A percentile compares a stretch with the other conserved stretches of the same genome.
phyloP scores from a whole-genome alignment of 1,140 invertebrate genomes.

The Bombus superbus region DNA sequence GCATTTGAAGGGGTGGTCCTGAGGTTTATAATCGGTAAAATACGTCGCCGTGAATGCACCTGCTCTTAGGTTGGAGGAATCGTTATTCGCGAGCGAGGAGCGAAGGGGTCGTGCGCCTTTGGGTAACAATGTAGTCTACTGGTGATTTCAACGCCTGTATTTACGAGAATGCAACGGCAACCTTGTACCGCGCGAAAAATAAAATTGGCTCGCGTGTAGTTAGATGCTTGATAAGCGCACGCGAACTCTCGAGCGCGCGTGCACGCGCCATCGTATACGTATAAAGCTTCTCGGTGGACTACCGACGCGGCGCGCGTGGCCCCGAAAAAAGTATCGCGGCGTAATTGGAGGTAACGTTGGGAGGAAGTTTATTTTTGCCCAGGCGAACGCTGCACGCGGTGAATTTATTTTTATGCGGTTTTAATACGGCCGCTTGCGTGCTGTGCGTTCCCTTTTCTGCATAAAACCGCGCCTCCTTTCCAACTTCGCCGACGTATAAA shows the following conservation, averaged over 20 bases:
- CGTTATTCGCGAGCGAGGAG: background rate
- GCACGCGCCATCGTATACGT: too few relatives aligned
- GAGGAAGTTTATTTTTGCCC: slow-evolving; percentile 9
- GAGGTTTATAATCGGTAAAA: slow-evolving; percentile 34
- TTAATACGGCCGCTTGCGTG: slow-evolving; percentile 19
- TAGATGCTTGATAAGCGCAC: background rate
- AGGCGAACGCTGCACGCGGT: background rate
- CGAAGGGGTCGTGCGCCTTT: background rate
- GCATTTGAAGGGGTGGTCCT: slow-evolving; percentile 7
- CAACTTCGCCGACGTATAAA: background rate
- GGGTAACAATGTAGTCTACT: slow-evolving; percentile 26
- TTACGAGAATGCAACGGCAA: background rate
- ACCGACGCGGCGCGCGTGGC: background rate
- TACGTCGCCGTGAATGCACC: slow-evolving; percentile 36
- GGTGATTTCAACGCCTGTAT: slow-evolving; percentile 20
- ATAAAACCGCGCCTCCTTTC: slow-evolving; percentile 22
- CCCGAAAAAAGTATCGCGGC: background rate
- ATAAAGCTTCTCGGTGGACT: too few relatives aligned
- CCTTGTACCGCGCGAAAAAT: background rate
- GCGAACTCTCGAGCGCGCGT: background rate
- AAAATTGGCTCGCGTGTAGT: background rate
- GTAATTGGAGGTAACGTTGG: slow-evolving; percentile 13
- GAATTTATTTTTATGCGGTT: slow-evolving; percentile 38
- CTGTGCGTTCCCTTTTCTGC: slow-evolving; percentile 3
- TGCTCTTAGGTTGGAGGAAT: background rate